phyloP scores from a whole-genome alignment of 2,888 invertebrate species.

The Sphaeridia pumilis region DNA sequence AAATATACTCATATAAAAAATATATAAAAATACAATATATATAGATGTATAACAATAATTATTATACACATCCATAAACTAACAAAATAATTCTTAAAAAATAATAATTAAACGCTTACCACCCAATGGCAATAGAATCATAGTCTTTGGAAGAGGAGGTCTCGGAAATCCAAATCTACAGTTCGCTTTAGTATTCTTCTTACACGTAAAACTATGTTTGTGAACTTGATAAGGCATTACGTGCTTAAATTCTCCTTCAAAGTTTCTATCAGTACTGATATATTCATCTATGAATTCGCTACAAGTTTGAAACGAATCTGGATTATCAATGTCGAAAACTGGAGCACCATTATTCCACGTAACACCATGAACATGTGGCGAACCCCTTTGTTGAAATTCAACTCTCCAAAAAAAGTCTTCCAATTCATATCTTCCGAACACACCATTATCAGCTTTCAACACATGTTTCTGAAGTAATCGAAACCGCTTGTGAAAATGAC shows the following conservation, averaged over 20 bases:
- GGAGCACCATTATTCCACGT: constrained; percentile 18
- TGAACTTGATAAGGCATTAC: constrained; percentile 13
- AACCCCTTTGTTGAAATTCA: constrained; percentile 15
- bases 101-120: too few species aligned
- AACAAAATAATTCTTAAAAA: too few species aligned
- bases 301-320: background rate
- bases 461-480: constrained; percentile 1
- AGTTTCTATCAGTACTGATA: constrained; percentile 7
- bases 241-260: background rate
- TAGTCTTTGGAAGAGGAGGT: background rate
- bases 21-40: too few species aligned
- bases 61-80: background rate
- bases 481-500: constrained; percentile 16
- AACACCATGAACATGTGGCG: constrained; percentile 15
- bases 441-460: background rate
- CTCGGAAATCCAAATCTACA: constrained; percentile 6
- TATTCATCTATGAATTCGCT: constrained; percentile 15
- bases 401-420: constrained; percentile 7
- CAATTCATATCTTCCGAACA: constrained; percentile 4
- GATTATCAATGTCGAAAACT: constrained; percentile 3
- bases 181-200: constrained; percentile 3
- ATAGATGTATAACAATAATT: constrained; percentile 16
- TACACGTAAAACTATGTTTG: constrained; percentile 15
- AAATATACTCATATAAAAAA: constrained; percentile 7
- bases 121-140: background rate